Evolutionary conservation across 2,797 vertebrate species (phyloP), one percentile per base, ranked within the genome.

Genomic region (Buphagus erythrorhynchus): DNA sequence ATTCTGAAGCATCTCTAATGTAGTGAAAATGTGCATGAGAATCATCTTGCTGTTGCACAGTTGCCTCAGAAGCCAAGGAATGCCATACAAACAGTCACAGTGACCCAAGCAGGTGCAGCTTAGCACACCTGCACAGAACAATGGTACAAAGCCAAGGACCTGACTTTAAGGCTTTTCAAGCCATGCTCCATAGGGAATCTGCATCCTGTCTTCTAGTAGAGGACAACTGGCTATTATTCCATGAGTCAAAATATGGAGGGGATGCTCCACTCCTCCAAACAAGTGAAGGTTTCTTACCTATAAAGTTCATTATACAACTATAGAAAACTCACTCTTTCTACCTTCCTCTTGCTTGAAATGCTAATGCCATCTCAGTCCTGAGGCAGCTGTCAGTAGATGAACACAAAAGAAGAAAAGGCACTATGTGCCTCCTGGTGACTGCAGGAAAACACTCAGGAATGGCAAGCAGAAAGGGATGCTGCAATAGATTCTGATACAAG

Each of bases 371-470:
- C 46, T 90, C 68, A 74, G 54, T 77, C 82, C 75, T 67, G 31
- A 95, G 84, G 80, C 80, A 85, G 77, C 55, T 88, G 78, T 80
- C 78, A 86, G 62, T 45, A 75, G 72, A 45, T 31, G 38, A 75
- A 90, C 90, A 80, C 68, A 86, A 88, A 88, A 87, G 36, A 40
- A 94, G 38, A 71, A 88, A 35, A 86, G 65, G 58, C 42, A 68
- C 49, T 19, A 11, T 2, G 4, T 95, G 90, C 54, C 54, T 95
- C 58, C 61, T 68, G 73, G 68, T 71, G 57, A 94, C 68, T 74
- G 58, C 78, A 72, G 42, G 65, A 71, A 80, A 91, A 66, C 46
- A 36, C 43, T 76, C 29, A 6, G 63, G 31, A 89, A 63, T 21
- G 31, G 36, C 22, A 71, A 54, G 45, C 49, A 88, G 68, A 77